phyloP scores from a whole-genome alignment of 2,888 invertebrate species.

The Apodemia mormo region DNA sequence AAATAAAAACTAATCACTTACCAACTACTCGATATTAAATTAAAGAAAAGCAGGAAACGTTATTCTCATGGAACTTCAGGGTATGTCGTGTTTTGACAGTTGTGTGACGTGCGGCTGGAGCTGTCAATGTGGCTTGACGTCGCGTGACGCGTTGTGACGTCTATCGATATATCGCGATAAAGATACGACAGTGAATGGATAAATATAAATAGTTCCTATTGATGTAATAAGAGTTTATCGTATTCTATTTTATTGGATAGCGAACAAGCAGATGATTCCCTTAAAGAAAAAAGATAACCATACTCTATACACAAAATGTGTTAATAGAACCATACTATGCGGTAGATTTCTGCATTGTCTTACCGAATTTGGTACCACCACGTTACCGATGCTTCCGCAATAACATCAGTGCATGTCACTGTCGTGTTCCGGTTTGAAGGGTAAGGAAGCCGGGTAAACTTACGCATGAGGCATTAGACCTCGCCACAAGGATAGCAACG shows the following conservation, averaged over 20 bases:
- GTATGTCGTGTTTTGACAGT: constrained; percentile 20
- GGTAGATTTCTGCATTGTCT: no score
- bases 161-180: constrained; percentile 5
- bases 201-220: not conserved
- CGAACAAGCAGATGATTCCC: not conserved
- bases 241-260: not conserved
- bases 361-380: no score
- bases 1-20: not conserved
- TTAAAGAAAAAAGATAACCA: not conserved
- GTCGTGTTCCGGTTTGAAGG: no score
- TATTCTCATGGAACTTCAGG: not conserved
- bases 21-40: not conserved
- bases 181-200: not conserved
- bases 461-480: no score
- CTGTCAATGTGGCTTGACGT: constrained; percentile 20
- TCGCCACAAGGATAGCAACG: no score
- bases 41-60: not conserved
- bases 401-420: no score
- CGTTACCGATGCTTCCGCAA: no score
- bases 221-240: not conserved
- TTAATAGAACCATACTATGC: no score
- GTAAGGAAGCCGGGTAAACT: no score
- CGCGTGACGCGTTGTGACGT: constrained; percentile 19
- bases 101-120: constrained; percentile 32
- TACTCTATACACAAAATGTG: not conserved